Percentiles rank a stretch among this genome's conserved stretches.
Conservation (phyloP, 2,888 invertebrate genomes). For the Eulithis testata region DNA sequence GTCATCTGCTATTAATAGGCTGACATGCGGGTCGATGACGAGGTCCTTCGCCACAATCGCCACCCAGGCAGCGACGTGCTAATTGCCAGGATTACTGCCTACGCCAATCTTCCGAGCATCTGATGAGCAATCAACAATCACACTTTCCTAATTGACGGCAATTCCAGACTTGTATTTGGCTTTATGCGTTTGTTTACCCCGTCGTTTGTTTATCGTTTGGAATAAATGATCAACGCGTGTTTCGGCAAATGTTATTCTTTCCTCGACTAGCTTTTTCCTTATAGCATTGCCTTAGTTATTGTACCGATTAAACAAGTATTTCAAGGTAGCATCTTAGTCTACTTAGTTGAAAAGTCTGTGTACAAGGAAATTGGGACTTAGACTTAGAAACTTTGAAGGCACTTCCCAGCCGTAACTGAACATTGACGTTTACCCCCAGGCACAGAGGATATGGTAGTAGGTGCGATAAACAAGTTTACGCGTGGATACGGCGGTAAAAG, state of each 20-base stretch:
- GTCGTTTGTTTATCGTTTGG: constrained; percentile 15
- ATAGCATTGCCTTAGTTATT: neutral
- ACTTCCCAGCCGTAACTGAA: constrained; percentile 7
- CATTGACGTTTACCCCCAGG: too few relatives aligned
- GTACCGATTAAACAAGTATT: neutral
- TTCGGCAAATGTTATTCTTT: constrained; percentile 3
- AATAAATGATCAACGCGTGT: constrained; percentile 5
- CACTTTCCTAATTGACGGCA: constrained; percentile 23
- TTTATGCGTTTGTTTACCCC: constrained; percentile 17
- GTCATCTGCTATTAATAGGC: constrained; percentile 44
- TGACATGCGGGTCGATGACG: constrained; percentile 33
- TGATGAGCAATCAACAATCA: constrained; percentile 33
- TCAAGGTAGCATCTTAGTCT: too few relatives aligned
- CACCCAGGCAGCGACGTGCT: constrained; percentile 25
- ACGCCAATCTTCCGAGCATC: constrained; percentile 31
- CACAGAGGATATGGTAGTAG: too few relatives aligned
- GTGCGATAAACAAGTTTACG: constrained; percentile 10
- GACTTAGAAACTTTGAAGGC: too few relatives aligned
- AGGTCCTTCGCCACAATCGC: constrained; percentile 34
- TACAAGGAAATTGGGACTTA: too few relatives aligned
- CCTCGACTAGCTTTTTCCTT: constrained; percentile 3
- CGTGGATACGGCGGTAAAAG: constrained; percentile 27
- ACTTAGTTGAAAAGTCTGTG: too few relatives aligned
- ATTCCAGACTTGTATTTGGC: constrained; percentile 10
- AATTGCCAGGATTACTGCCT: constrained; percentile 39